Percentiles rank a stretch among this genome's conserved stretches.
Evolutionary conservation across 1,140 invertebrate species (phyloP).

Genomic region (Trypoxylus dichotomus): DNA sequence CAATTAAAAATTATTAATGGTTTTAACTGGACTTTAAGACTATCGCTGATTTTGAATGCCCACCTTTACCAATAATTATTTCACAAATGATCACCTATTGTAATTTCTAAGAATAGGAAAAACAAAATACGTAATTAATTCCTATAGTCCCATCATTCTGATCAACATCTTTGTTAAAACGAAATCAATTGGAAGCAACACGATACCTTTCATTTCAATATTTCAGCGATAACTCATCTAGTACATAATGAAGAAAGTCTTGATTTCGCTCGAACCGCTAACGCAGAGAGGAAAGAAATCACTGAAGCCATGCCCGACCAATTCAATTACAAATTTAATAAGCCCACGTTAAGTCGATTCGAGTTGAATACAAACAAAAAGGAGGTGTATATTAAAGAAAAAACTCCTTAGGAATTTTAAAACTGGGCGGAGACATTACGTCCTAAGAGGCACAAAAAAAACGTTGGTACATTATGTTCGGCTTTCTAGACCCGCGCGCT

Average conservation of each 20-base stretch:
- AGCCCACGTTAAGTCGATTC: neutral
- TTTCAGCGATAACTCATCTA: neutral
- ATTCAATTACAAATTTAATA: neutral
- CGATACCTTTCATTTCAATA: no score
- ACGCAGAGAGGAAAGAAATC: neutral
- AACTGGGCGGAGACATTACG: neutral
- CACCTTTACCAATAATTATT: no score
- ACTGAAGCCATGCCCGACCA: neutral
- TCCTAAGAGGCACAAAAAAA: neutral
- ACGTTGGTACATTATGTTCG: neutral
- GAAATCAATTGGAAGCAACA: no score
- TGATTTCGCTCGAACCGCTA: neutral
- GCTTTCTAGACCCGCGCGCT: neutral
- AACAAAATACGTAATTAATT: no score
- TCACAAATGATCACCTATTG: no score
- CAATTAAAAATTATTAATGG: no score
- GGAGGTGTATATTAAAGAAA: neutral
- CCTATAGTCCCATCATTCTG: no score
- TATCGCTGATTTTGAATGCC: no score
- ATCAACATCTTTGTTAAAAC: no score
- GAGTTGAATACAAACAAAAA: neutral
- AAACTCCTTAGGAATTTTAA: neutral
- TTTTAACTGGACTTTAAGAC: no score
- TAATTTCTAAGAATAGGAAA: no score
- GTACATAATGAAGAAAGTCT: neutral